A percentile compares a stretch with the other conserved stretches of the same genome.
These are phyloP conservation scores for Cataglyphis altisquamis DNA, from an alignment of 2,888 invertebrate genomes.

Conservation along the genomic window DNA sequence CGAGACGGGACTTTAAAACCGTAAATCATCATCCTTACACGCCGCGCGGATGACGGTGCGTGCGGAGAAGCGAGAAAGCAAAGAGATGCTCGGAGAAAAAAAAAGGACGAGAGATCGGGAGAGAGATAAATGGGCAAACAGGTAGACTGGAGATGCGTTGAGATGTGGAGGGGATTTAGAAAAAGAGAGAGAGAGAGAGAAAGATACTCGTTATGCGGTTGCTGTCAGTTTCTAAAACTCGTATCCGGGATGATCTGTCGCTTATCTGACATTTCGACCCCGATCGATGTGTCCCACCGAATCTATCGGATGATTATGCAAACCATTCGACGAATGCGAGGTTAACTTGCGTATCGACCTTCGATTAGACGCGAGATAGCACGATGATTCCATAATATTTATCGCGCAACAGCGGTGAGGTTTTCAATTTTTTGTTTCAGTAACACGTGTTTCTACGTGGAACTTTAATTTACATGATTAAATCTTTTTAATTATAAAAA, in stretches of 20 bases:
- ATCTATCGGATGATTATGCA: slow-evolving; percentile 24
- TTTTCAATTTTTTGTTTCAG: background rate
- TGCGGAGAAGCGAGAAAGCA: slow-evolving; percentile 67
- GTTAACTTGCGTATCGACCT: slow-evolving; percentile 4
- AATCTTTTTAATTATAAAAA: background rate
- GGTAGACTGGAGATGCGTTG: slow-evolving; percentile 38
- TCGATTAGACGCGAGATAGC: slow-evolving; percentile 27
- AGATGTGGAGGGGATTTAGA: slow-evolving; percentile 22
- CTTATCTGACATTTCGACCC: slow-evolving; percentile 58
- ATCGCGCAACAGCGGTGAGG: background rate
- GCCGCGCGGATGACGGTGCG: slow-evolving; percentile 76
- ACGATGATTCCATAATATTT: background rate
- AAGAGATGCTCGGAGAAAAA: slow-evolving; percentile 55
- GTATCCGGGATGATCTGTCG: slow-evolving; percentile 76
- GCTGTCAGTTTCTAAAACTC: slow-evolving; percentile 41
- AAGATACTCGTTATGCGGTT: slow-evolving; percentile 70
- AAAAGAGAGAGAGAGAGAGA: background rate
- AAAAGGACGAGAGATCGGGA: slow-evolving; percentile 48
- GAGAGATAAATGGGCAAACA: slow-evolving; percentile 60
- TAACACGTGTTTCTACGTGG: too few relatives aligned
- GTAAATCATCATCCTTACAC: slow-evolving; percentile 79
- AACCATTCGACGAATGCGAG: background rate
- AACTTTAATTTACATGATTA: background rate
- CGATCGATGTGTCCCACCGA: slow-evolving; percentile 4
- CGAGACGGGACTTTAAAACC: slow-evolving; percentile 70